phyloP scores from a whole-genome alignment of 2,797 vertebrate species.

The Synaphobranchus kaupii region DNA sequence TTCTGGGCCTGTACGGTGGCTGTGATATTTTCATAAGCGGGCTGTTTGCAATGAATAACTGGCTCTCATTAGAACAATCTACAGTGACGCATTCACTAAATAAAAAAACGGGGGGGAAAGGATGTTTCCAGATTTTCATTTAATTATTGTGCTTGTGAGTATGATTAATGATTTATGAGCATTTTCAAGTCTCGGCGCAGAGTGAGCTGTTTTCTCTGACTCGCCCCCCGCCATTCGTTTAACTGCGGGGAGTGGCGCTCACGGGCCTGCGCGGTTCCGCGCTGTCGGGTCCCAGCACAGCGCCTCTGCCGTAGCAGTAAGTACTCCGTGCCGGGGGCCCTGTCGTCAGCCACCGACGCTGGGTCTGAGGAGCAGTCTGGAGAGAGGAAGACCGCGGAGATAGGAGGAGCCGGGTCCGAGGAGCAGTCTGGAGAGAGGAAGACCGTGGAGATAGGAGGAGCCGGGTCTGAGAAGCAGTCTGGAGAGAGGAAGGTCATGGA shows the following conservation, averaged over 20 bases:
- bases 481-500: not conserved
- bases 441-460: not conserved
- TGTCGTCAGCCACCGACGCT: not conserved
- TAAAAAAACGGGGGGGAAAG: slow-evolving; percentile 1
- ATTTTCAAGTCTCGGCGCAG: slow-evolving; percentile 4
- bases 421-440: not conserved
- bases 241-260: not conserved
- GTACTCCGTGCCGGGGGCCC: not conserved
- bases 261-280: not conserved
- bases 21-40: slow-evolving; percentile 35
- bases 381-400: not conserved
- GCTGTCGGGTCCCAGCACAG: not conserved
- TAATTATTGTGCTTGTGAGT: slow-evolving; percentile 10
- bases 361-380: not conserved
- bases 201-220: not conserved
- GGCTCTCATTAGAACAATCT: slow-evolving; percentile 21
- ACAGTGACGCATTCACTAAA: slow-evolving; percentile 17
- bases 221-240: no score
- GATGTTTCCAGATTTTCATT: slow-evolving; percentile 31
- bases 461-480: no score
- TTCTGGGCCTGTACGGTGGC: slow-evolving; percentile 10
- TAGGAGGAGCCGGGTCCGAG: no score
- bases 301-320: not conserved
- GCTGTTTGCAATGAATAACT: slow-evolving; percentile 27
- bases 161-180: slow-evolving; percentile 14